A percentile compares a stretch with the other conserved stretches of the same genome.
These are phyloP conservation scores for Blastomussa wellsi DNA, from an alignment of 92 coral and sea anemone genomes.

Conservation along the genomic window DNA sequence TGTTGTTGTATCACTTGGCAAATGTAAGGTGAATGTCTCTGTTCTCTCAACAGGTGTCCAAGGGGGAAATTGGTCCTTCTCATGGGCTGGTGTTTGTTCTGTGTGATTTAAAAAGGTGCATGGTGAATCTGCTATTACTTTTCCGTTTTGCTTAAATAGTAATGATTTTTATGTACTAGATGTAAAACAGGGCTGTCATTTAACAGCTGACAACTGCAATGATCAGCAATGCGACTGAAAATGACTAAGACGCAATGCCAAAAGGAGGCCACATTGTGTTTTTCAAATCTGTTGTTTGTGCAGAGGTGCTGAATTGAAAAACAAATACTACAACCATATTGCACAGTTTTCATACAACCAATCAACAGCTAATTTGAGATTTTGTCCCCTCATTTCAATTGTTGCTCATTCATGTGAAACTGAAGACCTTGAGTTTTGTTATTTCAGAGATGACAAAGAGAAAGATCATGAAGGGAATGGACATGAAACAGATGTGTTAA, in stretches of 20 bases:
- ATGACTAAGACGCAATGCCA: too few relatives aligned
- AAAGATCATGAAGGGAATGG: conserved; percentile 50
- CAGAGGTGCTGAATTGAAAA: too few relatives aligned
- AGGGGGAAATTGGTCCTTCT: conserved; percentile 91
- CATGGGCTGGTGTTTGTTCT: conserved; percentile 90
- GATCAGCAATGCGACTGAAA: too few relatives aligned
- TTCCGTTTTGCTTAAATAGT: background rate
- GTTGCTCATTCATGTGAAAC: too few relatives aligned
- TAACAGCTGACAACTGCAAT: background rate
- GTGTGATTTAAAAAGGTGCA: conserved; percentile 82
- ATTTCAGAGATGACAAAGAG: conserved; percentile 63
- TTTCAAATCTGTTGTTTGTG: too few relatives aligned
- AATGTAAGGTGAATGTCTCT: background rate
- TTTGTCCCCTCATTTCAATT: too few relatives aligned
- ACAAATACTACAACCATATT: too few relatives aligned
- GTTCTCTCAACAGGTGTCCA: conserved; percentile 64
- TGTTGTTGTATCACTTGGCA: background rate
- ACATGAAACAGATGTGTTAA: conserved; percentile 71
- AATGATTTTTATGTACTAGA: too few relatives aligned
- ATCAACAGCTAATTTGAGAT: too few relatives aligned
- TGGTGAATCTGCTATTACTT: background rate
- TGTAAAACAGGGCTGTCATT: too few relatives aligned
- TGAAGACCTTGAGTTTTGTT: background rate
- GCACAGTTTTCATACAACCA: too few relatives aligned
- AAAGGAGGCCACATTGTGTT: too few relatives aligned